phyloP scores from a whole-genome alignment of 1,140 invertebrate genomes.

The Diprion similis region DNA sequence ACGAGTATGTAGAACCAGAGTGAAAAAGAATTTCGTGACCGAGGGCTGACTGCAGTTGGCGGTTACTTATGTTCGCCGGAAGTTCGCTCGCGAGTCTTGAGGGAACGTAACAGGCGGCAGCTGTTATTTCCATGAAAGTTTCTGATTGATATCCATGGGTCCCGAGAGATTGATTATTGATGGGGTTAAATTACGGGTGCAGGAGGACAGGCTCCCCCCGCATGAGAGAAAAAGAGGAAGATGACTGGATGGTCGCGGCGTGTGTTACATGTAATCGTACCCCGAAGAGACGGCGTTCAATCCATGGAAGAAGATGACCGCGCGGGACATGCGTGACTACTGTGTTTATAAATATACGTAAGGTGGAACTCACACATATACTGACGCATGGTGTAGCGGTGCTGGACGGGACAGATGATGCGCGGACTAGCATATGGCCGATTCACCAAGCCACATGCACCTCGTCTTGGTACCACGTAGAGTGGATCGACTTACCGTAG shows the following conservation, averaged over 20 bases:
- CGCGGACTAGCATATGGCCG: background rate
- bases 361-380: background rate
- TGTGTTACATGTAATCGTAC: background rate
- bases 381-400: too few relatives aligned
- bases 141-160: background rate
- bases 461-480: too few relatives aligned
- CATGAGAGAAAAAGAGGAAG: too few relatives aligned
- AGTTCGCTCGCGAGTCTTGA: too few relatives aligned
- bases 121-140: background rate
- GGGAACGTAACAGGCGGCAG: background rate
- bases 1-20: too few relatives aligned
- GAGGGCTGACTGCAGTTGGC: too few relatives aligned
- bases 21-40: too few relatives aligned
- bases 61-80: too few relatives aligned
- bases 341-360: background rate
- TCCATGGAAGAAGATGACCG: background rate
- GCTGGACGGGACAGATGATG: background rate
- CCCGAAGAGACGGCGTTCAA: background rate
- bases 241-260: background rate
- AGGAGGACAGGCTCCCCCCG: background rate
- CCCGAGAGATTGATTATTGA: constrained; percentile 3
- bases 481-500: too few relatives aligned
- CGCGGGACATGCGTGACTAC: background rate
- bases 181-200: background rate
- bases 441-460: too few relatives aligned